Evolutionary conservation across 2,797 vertebrate genomes (phyloP), one percentile per base, ranked within the genome.

Genomic region (Characodon lateralis): DNA sequence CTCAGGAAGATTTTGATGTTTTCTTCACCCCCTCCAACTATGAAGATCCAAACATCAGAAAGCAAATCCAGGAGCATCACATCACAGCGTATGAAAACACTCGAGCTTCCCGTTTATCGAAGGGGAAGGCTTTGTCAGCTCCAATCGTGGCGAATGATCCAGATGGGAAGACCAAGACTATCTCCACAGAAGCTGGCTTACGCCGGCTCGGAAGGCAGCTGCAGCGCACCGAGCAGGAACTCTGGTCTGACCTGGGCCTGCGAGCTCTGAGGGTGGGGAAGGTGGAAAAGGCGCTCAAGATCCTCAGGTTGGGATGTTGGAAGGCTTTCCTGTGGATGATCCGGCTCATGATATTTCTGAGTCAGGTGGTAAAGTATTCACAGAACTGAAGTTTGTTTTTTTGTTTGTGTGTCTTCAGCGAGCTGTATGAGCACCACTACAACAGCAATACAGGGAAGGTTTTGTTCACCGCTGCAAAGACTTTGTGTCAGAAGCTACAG

Each of bases 401-500:
- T 59, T 14, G 63, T 43, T 24, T 68, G 69, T 26, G 5, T 72
- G 35, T 74, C 18, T 1, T 48, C 79, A 96, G 96, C 46, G 95
- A 96, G 81, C 89, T 96, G 51, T 96, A 96, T 86, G 91, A 96
- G 86, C 95, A 96, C 55, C 95, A 97, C 83, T 92, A 90, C 24
- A 96, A 94, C 76, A 89, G 91, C 24, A 91, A 88, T 73, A 97
- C 97, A 0, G 98, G 97, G 50, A 94, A 91, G 50, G 90, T 98
- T 76, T 94, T 99, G 74, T 97, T 98, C 80, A 94, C 94, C 50
- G 93, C 94, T 0, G 97, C 96, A 56, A 97, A 96, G 56, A 98
- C 91, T 35, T 93, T 99, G 41, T 99, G 97, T 85, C 96, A 97
- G 65, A 97, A 98, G 96, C 81, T 99, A 92, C 95, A 96, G 86